Evolutionary conservation across 37 sponge, comb jelly and placozoan genomes (phyloP).

Genomic region (Crambe crambe): DNA sequence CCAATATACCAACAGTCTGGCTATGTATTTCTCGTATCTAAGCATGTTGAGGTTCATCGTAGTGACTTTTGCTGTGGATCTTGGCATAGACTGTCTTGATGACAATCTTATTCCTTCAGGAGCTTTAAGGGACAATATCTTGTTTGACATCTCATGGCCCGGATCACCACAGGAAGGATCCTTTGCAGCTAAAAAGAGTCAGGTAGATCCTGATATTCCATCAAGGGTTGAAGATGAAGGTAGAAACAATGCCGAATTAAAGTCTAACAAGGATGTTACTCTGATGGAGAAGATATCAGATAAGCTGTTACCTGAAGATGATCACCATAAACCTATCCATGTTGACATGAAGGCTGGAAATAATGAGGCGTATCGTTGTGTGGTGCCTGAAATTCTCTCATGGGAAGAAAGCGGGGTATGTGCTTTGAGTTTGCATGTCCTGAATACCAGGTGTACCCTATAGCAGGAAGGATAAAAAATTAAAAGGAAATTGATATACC

Average conservation of each 20-base stretch:
- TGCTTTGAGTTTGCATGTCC: neutral
- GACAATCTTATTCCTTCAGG: neutral
- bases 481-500: too few species aligned
- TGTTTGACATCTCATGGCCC: slow-evolving; percentile 13
- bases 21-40: too few species aligned
- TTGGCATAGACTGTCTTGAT: neutral
- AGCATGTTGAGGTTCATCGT: too few species aligned
- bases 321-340: neutral
- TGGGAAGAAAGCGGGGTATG: neutral
- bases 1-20: too few species aligned
- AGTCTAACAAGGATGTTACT: neutral
- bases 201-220: neutral
- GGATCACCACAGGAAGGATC: neutral
- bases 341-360: slow-evolving; percentile 21
- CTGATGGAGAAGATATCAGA: neutral
- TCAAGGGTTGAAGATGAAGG: neutral
- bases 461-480: neutral
- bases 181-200: neutral
- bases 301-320: neutral
- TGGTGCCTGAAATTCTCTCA: slow-evolving; percentile 11
- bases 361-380: slow-evolving; percentile 44
- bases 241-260: neutral
- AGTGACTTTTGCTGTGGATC: too few species aligned
- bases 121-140: neutral
- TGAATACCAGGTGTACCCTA: neutral